A percentile compares a stretch with the other conserved stretches of the same genome.
These are phyloP conservation scores for Nixonia krombeini DNA, from an alignment of 1,140 invertebrate genomes.

Conservation along the genomic window DNA sequence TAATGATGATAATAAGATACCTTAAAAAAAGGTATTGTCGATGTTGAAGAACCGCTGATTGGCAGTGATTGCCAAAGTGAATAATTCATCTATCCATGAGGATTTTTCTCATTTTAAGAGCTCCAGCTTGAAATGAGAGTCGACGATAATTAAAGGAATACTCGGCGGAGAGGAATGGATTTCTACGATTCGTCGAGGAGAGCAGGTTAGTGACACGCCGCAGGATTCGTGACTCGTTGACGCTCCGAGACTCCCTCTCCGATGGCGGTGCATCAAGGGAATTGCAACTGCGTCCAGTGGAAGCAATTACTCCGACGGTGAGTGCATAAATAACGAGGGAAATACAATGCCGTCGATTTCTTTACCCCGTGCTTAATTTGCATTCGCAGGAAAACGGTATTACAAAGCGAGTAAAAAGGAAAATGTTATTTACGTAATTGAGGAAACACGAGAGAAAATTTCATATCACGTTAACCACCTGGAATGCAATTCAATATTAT, in stretches of 20 bases:
- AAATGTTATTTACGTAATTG: too few species aligned
- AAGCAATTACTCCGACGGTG: slow-evolving; percentile 56
- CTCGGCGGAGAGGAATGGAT: slow-evolving; percentile 14
- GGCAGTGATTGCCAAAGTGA: background rate
- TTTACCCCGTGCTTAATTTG: slow-evolving; percentile 23
- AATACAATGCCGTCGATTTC: slow-evolving; percentile 18
- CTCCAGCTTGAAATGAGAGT: slow-evolving; percentile 4
- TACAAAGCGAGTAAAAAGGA: slow-evolving; percentile 12
- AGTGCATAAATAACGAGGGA: slow-evolving; percentile 59
- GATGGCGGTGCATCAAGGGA: slow-evolving; percentile 48
- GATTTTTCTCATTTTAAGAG: slow-evolving; percentile 4
- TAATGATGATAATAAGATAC: too few species aligned
- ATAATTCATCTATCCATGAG: background rate
- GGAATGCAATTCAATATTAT: too few species aligned
- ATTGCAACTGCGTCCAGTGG: slow-evolving; percentile 38
- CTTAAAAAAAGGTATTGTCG: too few species aligned
- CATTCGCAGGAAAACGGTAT: slow-evolving; percentile 29
- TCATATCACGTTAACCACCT: too few species aligned
- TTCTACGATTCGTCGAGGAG: slow-evolving; percentile 13
- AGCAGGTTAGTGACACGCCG: slow-evolving; percentile 20
- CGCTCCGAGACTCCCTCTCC: slow-evolving; percentile 11
- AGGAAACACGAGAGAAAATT: too few species aligned
- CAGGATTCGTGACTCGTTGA: slow-evolving; percentile 40
- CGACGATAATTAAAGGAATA: slow-evolving; percentile 18
- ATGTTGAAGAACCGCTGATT: too few species aligned